Conservation (phyloP, 2,797 vertebrate species). For the Enteromius viviparus region DNA sequence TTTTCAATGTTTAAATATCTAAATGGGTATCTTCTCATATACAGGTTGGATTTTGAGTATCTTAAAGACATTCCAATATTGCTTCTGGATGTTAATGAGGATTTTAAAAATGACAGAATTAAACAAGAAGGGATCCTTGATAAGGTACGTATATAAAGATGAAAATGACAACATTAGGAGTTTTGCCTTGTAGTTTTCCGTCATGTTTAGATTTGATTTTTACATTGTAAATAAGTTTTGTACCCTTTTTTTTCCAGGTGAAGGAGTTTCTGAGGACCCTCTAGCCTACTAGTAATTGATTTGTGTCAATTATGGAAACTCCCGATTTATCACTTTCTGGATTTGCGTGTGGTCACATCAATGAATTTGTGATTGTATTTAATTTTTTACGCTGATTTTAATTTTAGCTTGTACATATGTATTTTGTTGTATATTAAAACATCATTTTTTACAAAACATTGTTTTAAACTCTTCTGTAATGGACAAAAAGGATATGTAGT, state of each 20-base stretch:
- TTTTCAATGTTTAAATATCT: not conserved
- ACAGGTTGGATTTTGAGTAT: conserved; percentile 83
- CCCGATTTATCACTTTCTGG: not conserved
- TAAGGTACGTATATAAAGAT: conserved; percentile 68
- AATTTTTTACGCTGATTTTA: not conserved
- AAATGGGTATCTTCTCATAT: conserved; percentile 4
- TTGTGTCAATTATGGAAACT: not conserved
- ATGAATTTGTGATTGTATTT: not conserved
- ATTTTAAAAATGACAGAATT: conserved; percentile 84
- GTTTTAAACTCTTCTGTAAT: not conserved
- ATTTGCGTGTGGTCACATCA: not conserved
- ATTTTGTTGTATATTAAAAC: conserved; percentile 40
- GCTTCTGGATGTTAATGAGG: conserved; percentile 81
- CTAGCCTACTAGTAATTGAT: conserved; percentile 27
- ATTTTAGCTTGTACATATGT: conserved; percentile 44
- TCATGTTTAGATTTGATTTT: not conserved
- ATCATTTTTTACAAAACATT: conserved; percentile 11
- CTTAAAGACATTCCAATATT: conserved; percentile 81
- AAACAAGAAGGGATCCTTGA: conserved; percentile 80
- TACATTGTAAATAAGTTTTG: not conserved
- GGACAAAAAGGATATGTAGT: not conserved
- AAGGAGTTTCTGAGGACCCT: conserved; percentile 65
- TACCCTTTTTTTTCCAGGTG: conserved; percentile 63
- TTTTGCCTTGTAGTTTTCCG: not conserved
- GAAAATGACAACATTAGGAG: not conserved